These are phyloP conservation scores for Latrodectus geometricus DNA, from an alignment of 1,140 invertebrate genomes.

Conservation along the genomic window DNA sequence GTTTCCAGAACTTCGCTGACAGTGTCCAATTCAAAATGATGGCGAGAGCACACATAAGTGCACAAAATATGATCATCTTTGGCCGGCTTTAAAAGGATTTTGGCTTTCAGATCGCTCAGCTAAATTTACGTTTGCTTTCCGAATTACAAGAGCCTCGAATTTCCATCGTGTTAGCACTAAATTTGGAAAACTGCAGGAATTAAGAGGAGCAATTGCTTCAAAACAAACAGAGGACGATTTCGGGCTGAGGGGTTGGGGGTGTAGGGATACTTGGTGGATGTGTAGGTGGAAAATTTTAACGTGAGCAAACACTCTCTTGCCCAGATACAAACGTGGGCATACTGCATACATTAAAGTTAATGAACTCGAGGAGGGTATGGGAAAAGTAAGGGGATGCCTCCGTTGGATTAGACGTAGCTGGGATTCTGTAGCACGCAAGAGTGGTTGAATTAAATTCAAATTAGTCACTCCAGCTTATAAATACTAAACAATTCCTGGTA, in stretches of 20 bases:
- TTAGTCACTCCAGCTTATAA: conserved; percentile 50
- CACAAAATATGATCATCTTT: not conserved
- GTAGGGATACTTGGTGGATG: not conserved
- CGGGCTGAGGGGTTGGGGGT: not conserved
- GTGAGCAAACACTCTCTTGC: conserved; percentile 49
- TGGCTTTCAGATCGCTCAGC: not conserved
- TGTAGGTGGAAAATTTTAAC: conserved; percentile 49
- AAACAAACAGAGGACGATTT: conserved; percentile 25
- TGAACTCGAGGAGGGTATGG: conserved; percentile 10
- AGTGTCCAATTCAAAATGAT: not conserved
- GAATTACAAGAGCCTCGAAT: conserved; percentile 6
- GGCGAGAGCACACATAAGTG: not conserved
- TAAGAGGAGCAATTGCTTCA: conserved; percentile 9
- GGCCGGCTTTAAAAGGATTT: not conserved
- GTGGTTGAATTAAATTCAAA: conserved; percentile 55
- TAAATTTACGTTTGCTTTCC: not conserved
- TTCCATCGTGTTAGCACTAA: not conserved
- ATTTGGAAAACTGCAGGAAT: conserved; percentile 1
- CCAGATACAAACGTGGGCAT: conserved; percentile 38
- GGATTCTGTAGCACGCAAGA: conserved; percentile 23
- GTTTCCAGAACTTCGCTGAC: not conserved
- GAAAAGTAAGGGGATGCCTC: not conserved
- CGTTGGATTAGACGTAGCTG: not conserved
- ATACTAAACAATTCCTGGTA: conserved; percentile 53
- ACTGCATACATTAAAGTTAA: conserved; percentile 52